Evolutionary conservation across 1,140 invertebrate genomes (phyloP), one percentile per base, ranked within the genome.

Genomic region (Alviniconcha marisindica): DNA sequence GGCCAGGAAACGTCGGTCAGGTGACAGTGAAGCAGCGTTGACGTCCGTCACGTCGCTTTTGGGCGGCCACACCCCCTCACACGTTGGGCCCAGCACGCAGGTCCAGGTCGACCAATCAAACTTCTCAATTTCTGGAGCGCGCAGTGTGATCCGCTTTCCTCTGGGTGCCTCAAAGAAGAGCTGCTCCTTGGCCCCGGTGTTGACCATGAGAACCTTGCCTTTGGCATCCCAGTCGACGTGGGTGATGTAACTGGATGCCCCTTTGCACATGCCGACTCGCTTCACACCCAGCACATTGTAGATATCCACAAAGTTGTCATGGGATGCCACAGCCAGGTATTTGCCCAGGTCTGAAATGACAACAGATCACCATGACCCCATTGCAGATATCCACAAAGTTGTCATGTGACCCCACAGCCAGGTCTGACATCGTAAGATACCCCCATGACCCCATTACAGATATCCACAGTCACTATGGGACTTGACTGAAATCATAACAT

Each of bases 311-410:
- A 93, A 93, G 86, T 94, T 94, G 87, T 94, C 93, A 90, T 94
- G 93, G 31, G 93, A 93, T 7, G 89, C 93, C 31, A 94, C 92
- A n/a, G 93, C 93, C 40, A 94, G 85, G 77, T 93, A 94, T 84
- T 93, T 93, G 28, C 92, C 92, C 31, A 89, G 73, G 74, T 91
- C 92, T 93, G 85, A 80, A 88, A 77, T 36, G 15, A 80, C 56
- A 80, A 31, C 5, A 48, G 18, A 48, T 93, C 77, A 88, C 86
- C n/a, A 88, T 91, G 3, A 90, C 71, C 12, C 93, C 91, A 87
- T 92, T 94, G 84, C 93, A 94, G 40, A 94, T 92, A 81, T 94
- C 93, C 18, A 94, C 91, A 90, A 93, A 93, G 86, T 94, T 94
- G 87, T 94, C 93, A 90, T 94, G 93, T n/a, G 93, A 93, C 5